phyloP scores from a whole-genome alignment of 2,888 invertebrate genomes.

The Conistra vaccinii region DNA sequence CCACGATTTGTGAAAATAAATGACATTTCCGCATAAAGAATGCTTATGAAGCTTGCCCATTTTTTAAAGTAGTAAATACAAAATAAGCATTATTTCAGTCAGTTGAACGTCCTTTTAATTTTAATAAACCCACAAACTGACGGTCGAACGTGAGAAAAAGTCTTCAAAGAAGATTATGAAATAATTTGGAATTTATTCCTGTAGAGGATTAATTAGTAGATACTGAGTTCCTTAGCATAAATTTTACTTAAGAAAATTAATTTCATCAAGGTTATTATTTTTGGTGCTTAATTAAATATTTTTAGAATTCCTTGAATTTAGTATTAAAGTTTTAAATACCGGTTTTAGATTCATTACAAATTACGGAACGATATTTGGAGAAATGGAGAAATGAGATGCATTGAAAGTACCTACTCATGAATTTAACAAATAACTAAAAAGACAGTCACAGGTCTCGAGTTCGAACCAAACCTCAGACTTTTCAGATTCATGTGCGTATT shows the following conservation, averaged over 20 bases:
- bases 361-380: not conserved
- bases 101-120: not conserved
- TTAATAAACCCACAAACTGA: constrained; percentile 15
- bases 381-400: not conserved
- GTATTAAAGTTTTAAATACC: not conserved
- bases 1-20: not conserved
- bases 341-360: not conserved
- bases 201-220: constrained; percentile 39
- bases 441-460: too few relatives aligned
- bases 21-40: not conserved
- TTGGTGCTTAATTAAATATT: constrained; percentile 22
- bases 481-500: too few relatives aligned
- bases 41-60: not conserved
- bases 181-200: constrained; percentile 28
- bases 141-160: constrained; percentile 17
- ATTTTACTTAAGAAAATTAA: constrained; percentile 35
- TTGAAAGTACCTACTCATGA: not conserved
- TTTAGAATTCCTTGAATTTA: constrained; percentile 4
- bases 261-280: constrained; percentile 24
- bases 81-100: not conserved
- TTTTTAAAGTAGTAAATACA: not conserved
- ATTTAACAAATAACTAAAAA: too few relatives aligned
- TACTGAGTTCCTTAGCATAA: constrained; percentile 27
- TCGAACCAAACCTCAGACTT: too few relatives aligned
- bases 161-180: constrained; percentile 22